Evolutionary conservation across 2,113 vertebrate genomes (phyloP).

Genomic region (Clupea harengus): DNA sequence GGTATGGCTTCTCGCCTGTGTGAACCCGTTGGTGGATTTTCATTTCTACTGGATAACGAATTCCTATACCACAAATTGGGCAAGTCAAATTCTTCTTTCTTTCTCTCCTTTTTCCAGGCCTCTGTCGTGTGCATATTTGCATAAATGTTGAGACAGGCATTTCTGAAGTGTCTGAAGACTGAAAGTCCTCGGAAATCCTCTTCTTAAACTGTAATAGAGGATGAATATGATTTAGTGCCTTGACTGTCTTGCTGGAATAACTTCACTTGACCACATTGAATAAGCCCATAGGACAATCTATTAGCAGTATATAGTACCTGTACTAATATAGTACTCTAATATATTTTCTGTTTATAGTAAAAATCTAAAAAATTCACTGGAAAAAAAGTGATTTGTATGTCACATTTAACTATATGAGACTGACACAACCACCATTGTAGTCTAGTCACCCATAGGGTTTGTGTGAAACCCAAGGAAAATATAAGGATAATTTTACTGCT

Average conservation of each 20-base stretch:
- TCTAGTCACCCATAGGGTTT: too few relatives aligned
- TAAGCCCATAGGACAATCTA: too few relatives aligned
- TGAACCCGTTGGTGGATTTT: background rate
- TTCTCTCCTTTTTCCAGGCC: background rate
- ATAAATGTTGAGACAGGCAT: background rate
- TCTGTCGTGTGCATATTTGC: background rate
- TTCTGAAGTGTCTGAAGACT: background rate
- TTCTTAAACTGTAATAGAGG: background rate
- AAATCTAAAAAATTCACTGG: too few relatives aligned
- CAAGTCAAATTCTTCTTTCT: background rate
- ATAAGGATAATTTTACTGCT: too few relatives aligned
- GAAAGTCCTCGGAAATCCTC: background rate
- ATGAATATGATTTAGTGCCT: background rate
- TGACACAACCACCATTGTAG: too few relatives aligned
- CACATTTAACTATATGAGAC: too few relatives aligned
- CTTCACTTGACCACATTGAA: background rate
- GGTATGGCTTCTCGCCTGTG: background rate
- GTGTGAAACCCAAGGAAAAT: too few relatives aligned
- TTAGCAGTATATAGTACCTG: too few relatives aligned
- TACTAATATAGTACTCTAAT: too few relatives aligned
- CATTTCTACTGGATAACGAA: background rate
- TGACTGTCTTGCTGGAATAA: background rate
- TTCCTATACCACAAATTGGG: constrained; percentile 2
- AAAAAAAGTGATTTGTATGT: too few relatives aligned
- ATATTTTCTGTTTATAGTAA: too few relatives aligned